Evolutionary conservation across 2,888 invertebrate genomes (phyloP).

Genomic region (Synanthedon tipuliformis): DNA sequence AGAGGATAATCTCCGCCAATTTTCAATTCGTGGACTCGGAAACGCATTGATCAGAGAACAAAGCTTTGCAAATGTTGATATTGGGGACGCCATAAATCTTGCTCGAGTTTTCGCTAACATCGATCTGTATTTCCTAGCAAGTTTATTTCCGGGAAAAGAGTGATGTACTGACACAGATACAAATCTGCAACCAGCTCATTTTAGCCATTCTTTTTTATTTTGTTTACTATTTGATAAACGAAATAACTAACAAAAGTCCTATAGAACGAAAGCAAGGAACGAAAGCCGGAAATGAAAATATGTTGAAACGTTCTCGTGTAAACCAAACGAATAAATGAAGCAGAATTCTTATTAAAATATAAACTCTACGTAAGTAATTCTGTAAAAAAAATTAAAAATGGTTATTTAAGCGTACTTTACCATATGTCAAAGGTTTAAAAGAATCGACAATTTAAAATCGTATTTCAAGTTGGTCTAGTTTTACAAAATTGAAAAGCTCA

Average conservation of each 20-base stretch:
- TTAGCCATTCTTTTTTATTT: background rate
- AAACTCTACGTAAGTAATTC: too few relatives aligned
- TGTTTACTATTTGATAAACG: background rate
- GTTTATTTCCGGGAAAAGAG: constrained; percentile 27
- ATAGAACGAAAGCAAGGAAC: background rate
- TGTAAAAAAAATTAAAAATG: too few relatives aligned
- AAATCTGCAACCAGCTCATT: constrained; percentile 21
- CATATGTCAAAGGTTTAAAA: too few relatives aligned
- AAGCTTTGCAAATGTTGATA: constrained; percentile 21
- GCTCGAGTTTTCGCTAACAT: constrained; percentile 22
- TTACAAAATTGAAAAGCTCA: constrained; percentile 44
- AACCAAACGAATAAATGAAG: too few relatives aligned
- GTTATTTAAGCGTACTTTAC: too few relatives aligned
- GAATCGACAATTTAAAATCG: too few relatives aligned
- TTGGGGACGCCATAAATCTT: constrained; percentile 25
- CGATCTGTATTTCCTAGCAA: constrained; percentile 26
- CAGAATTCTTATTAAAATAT: too few relatives aligned
- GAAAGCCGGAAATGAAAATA: background rate
- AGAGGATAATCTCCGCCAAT: background rate
- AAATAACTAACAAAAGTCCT: background rate
- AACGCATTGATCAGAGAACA: constrained; percentile 16
- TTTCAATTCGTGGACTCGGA: background rate
- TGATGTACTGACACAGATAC: constrained; percentile 21
- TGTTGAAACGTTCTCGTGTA: background rate
- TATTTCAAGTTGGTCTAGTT: too few relatives aligned